A percentile compares a stretch with the other conserved stretches of the same genome.
These are phyloP conservation scores for Fragum sueziense DNA, from an alignment of 2,888 invertebrate species.

Conservation along the genomic window DNA sequence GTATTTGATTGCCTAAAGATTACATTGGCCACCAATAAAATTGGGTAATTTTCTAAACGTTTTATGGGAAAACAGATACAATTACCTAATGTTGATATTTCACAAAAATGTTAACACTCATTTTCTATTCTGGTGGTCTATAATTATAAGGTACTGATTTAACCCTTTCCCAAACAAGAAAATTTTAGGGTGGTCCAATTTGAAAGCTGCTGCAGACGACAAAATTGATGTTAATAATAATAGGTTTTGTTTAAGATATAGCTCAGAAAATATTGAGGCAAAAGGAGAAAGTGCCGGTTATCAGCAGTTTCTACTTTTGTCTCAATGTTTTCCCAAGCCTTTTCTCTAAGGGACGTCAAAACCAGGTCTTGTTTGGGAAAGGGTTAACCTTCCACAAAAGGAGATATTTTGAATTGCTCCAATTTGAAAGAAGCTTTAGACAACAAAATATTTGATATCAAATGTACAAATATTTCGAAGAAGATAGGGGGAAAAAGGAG, in stretches of 20 bases:
- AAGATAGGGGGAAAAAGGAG: too few relatives aligned
- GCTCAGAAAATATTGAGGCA: not conserved
- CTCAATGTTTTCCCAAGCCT: not conserved
- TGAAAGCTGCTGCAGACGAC: not conserved
- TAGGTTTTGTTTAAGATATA: not conserved
- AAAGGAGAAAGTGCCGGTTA: too few relatives aligned
- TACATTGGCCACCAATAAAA: not conserved
- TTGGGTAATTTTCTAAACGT: not conserved
- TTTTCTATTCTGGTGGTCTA: not conserved
- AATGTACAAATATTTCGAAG: too few relatives aligned
- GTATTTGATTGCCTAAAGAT: constrained; percentile 8
- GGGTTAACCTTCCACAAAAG: too few relatives aligned
- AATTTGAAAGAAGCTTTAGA: too few relatives aligned
- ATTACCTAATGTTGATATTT: not conserved
- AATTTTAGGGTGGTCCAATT: too few relatives aligned
- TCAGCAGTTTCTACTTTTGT: not conserved
- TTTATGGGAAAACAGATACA: constrained; percentile 2
- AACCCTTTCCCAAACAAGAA: too few relatives aligned
- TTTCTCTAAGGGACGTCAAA: not conserved
- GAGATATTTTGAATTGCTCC: too few relatives aligned
- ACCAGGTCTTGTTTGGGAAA: too few relatives aligned
- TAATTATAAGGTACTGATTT: not conserved
- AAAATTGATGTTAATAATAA: not conserved
- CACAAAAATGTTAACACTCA: not conserved
- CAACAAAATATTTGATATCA: too few relatives aligned